Base-by-base conservation (phyloP, 1,140 invertebrate genomes). In the Eufriesea mexicana region DNA sequence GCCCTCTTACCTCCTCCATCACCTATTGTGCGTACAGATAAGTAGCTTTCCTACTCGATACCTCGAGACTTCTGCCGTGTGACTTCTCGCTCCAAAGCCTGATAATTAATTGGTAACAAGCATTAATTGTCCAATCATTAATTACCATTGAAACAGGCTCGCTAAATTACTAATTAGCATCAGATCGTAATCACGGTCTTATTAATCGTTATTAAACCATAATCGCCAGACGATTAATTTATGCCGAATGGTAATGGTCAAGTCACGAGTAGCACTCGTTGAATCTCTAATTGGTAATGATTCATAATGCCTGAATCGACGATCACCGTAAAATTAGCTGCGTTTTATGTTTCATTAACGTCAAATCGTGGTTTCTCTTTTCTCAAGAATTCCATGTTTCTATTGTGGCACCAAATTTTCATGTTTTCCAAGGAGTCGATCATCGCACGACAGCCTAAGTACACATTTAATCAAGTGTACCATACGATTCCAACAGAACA, bases 1-100 rank as follows among this genome's bases (percentile, higher is more conserved):
- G 71, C 85, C 84, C 77, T 83, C 64, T 51, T 64, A 70, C 83
- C 64, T 61, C 42, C 9, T 54, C 54, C 62, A 51, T 28, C n/a
- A 7, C 62, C 35, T n/a, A 62, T 54, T n/a, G 55, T 76, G 72
- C 55, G 16, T 35, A n/a, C 62, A 5, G 10, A 2, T 10, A 2
- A 12, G 10, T 14, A 28, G 10, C 28, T 42, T 2, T 42, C 23
- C 61, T 55, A 28, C 23, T 79, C 54, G 84, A 62, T 49, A 25
- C 55, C 49, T 2, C 35, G 35, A 35, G 35, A 4, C 35, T 35
- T 35, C 35, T 84, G 79, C 47, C 54, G 66, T 45, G 35, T 57
- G 71, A 74, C n/a, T 59, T 64, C 14, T 47, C 16, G 9, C 16
- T 25, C 42, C 25, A 6, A 9, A 23, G n/a, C 2, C 45, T 6